These are phyloP conservation scores for Manduca sexta DNA, from an alignment of 1,140 invertebrate genomes.

Conservation along the genomic window DNA sequence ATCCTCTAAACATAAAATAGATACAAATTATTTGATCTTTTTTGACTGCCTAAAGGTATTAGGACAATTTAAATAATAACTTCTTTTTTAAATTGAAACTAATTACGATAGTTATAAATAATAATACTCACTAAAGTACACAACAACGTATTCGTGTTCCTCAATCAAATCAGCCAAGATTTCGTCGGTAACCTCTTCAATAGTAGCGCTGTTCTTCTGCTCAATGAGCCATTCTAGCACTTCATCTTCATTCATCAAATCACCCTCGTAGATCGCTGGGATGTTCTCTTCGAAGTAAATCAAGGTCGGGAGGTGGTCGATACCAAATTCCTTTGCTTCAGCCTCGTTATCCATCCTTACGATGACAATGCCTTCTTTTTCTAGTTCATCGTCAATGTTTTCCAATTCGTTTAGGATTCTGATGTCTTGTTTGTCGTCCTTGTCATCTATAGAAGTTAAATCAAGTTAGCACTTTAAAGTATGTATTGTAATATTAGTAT, in stretches of 20 bases:
- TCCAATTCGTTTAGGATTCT: constrained; percentile 90
- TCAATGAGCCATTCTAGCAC: constrained; percentile 92
- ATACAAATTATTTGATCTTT: no score
- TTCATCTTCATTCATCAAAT: constrained; percentile 93
- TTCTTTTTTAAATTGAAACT: no score
- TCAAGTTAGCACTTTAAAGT: no score
- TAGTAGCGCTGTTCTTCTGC: constrained; percentile 92
- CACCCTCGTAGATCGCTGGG: constrained; percentile 92
- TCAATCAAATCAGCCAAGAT: constrained; percentile 90
- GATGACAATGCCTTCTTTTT: constrained; percentile 92
- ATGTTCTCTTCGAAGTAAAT: constrained; percentile 95
- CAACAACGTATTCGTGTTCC: constrained; percentile 94
- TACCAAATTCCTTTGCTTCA: constrained; percentile 92
- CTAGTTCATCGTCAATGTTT: constrained; percentile 94
- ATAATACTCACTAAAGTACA: constrained; percentile 87
- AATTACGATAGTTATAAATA: not conserved
- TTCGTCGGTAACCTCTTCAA: constrained; percentile 96
- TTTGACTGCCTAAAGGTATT: no score
- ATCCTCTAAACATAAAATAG: no score
- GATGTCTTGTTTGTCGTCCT: constrained; percentile 91
- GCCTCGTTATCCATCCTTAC: constrained; percentile 91
- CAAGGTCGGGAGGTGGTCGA: constrained; percentile 90
- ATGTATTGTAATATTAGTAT: no score
- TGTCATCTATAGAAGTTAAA: constrained; percentile 80
- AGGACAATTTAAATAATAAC: no score